A percentile compares a stretch with the other conserved stretches of the same genome.
phyloP scores from a whole-genome alignment of 2,113 vertebrate species.

The Nycticebus coucang region DNA sequence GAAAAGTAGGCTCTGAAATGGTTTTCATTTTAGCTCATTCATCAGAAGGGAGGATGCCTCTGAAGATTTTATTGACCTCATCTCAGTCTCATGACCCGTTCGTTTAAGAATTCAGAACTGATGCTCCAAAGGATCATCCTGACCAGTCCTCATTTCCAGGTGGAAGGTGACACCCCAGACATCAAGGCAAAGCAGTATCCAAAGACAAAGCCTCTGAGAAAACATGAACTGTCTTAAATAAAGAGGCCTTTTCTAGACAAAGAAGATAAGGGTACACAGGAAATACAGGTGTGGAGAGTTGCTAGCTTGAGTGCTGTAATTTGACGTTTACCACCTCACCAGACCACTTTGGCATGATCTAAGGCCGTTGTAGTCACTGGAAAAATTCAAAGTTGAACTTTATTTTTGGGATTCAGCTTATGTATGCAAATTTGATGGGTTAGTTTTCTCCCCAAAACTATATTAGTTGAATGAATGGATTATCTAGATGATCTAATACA shows the following conservation, averaged over 20 bases:
- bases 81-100: conserved; percentile 40
- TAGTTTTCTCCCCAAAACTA: neutral
- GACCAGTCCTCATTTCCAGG: neutral
- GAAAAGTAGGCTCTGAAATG: conserved; percentile 52
- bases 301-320: neutral
- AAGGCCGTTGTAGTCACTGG: neutral
- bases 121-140: neutral
- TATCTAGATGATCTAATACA: too few relatives aligned
- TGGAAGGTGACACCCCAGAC: neutral
- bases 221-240: neutral
- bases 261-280: neutral
- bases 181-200: neutral
- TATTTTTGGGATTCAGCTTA: neutral
- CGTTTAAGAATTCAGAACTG: conserved; percentile 38
- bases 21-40: conserved; percentile 61
- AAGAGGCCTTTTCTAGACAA: neutral
- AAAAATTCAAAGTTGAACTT: neutral
- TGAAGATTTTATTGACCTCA: conserved; percentile 23
- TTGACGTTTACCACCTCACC: neutral
- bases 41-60: neutral
- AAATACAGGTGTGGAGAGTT: neutral
- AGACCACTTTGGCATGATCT: neutral
- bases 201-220: neutral
- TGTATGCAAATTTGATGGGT: neutral
- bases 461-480: neutral